Evolutionary conservation across 2,797 vertebrate genomes (phyloP), one percentile per base, ranked within the genome.

Genomic region (Pelochelys cantorii): DNA sequence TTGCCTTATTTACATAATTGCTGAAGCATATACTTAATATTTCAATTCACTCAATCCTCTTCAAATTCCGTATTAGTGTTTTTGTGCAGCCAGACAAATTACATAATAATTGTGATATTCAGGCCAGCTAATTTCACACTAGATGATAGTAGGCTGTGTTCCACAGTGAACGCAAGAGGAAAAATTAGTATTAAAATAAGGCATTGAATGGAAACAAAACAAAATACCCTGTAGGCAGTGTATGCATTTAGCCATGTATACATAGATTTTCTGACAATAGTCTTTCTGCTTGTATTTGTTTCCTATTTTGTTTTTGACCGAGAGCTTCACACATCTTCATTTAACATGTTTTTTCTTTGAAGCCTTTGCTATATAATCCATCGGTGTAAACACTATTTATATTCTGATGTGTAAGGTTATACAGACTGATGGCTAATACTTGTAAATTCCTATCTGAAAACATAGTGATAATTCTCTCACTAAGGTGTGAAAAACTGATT

Each of bases 391-490:
- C 57, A 53, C 22, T 71, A 86, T 90, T 37, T n/a, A 37, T 57
- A 53, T 85, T 75, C 79, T 5, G 0, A 9, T 88, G 17, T 12
- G 27, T 79, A 57, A 94, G 84, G 53, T 84, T 93, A 37, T 20
- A 48, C 13, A 2, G 15, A 31, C 22, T 84, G 86, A 74, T 42
- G 18, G 7, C 71, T 77, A 42, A 29, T 12, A 77, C 48, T 82
- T 84, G 62, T 83, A 79, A 81, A 68, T 62, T 92, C 52, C 5
- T 86, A 85, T 74, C 87, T 93, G 78, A 92, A 93, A 93, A 68
- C 15, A n/a, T 17, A 77, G 59, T 22, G 62, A 53, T 86, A 79
- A 82, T 71, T 92, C 5, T 90, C 22, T 86, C 65, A 53, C 60
- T 42, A 11, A 57, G 37, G 7, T 14, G 11, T 4, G 42, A 27